These are phyloP conservation scores for Pterocles gutturalis DNA, from an alignment of 2,113 vertebrate genomes.

Conservation along the genomic window DNA sequence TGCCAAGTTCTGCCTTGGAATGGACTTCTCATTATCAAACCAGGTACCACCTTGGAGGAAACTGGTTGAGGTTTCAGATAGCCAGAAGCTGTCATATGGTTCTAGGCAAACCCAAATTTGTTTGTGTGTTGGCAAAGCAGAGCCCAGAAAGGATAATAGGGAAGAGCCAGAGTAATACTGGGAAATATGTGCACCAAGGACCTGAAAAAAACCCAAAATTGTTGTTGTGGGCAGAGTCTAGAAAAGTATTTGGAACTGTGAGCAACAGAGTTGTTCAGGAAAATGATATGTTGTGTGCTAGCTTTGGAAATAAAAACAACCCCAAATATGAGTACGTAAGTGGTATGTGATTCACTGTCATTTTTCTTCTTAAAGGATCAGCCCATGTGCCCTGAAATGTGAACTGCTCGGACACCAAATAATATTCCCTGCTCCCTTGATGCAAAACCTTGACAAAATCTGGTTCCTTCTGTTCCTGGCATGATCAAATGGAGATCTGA, in stretches of 20 bases:
- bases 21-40: neutral
- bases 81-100: neutral
- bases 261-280: neutral
- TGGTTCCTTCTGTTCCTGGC: conserved; percentile 17
- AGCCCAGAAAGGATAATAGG: neutral
- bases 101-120: neutral
- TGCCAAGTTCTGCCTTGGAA: neutral
- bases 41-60: neutral
- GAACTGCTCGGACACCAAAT: neutral
- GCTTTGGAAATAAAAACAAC: neutral
- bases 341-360: neutral
- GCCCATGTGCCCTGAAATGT: neutral
- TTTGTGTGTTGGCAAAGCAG: neutral
- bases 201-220: neutral
- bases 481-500: neutral
- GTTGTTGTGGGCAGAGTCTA: neutral
- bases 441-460: neutral
- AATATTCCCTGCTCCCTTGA: neutral
- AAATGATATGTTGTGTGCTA: neutral
- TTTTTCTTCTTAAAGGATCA: neutral
- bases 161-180: neutral
- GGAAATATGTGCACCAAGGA: neutral
- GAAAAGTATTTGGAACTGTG: neutral
- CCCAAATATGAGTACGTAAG: neutral
- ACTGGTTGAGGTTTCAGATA: neutral